Evolutionary conservation across 2,113 vertebrate species (phyloP).

Genomic region (Morone chrysops): DNA sequence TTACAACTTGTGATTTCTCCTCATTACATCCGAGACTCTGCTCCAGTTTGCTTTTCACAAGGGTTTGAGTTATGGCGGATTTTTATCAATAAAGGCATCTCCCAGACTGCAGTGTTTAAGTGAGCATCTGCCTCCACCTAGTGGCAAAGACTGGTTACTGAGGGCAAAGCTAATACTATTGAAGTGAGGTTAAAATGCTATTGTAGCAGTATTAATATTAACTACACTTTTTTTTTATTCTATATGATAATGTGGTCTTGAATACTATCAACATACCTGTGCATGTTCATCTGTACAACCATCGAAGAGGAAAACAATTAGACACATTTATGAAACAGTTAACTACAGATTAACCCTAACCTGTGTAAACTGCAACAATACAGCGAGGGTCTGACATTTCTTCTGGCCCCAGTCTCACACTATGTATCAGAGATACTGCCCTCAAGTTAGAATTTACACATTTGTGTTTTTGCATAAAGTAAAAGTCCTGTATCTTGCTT

Average conservation of each 20-base stretch:
- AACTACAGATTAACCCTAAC: background rate
- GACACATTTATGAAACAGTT: background rate
- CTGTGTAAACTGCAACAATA: background rate
- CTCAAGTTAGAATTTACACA: no score
- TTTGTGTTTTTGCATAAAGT: background rate
- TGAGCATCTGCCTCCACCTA: constrained; percentile 79
- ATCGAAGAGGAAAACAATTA: background rate
- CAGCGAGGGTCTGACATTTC: no score
- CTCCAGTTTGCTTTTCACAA: constrained; percentile 7
- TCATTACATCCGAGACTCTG: background rate
- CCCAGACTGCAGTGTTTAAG: background rate
- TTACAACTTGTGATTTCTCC: background rate
- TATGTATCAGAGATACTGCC: no score
- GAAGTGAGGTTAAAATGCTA: background rate
- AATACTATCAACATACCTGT: background rate
- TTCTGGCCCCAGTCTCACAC: no score
- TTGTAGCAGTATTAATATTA: background rate
- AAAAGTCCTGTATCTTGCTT: background rate
- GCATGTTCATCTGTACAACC: background rate
- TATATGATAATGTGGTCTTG: background rate
- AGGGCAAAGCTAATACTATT: no score
- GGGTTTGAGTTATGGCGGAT: background rate
- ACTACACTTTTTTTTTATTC: background rate
- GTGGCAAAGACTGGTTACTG: constrained; percentile 54
- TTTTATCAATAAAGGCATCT: background rate